These are phyloP conservation scores for Phoxinus dragarum DNA, from an alignment of 2,797 vertebrate species.

Conservation along the genomic window DNA sequence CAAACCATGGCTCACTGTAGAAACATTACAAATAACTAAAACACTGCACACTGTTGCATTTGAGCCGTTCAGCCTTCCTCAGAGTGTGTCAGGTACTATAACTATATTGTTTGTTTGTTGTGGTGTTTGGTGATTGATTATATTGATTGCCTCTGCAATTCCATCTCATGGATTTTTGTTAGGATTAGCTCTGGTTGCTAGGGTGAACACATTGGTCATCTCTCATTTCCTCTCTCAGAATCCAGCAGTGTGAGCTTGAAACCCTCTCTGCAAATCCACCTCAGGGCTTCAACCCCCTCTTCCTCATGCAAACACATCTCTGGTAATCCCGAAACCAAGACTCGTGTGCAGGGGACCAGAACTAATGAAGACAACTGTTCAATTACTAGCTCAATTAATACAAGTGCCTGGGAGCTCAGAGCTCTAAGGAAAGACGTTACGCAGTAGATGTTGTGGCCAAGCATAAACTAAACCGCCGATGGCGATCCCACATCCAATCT, in stretches of 20 bases:
- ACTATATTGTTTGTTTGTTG: neutral
- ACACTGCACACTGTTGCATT: too few species aligned
- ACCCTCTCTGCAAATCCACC: slow-evolving; percentile 54
- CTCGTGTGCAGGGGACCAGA: slow-evolving; percentile 77
- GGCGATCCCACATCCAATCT: slow-evolving; percentile 66
- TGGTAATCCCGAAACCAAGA: slow-evolving; percentile 74
- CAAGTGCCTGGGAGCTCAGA: slow-evolving; percentile 76
- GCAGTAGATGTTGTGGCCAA: slow-evolving; percentile 70
- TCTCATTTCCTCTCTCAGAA: slow-evolving; percentile 37
- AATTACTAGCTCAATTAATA: slow-evolving; percentile 85
- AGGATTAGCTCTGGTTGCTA: slow-evolving; percentile 66
- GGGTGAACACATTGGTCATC: slow-evolving; percentile 65
- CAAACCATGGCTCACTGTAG: too few species aligned
- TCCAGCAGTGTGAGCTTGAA: slow-evolving; percentile 41
- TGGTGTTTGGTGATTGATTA: slow-evolving; percentile 21
- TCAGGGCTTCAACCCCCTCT: slow-evolving; percentile 60
- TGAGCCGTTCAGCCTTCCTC: too few species aligned
- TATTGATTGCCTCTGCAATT: slow-evolving; percentile 39
- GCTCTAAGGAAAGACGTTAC: slow-evolving; percentile 72
- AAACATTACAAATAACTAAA: too few species aligned
- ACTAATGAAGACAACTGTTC: slow-evolving; percentile 88
- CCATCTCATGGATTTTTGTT: slow-evolving; percentile 55
- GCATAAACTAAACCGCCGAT: slow-evolving; percentile 67
- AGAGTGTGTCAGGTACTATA: neutral
- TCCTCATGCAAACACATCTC: slow-evolving; percentile 69